Base-by-base conservation (phyloP, 2,113 vertebrate species). In the Epinephelus fuscoguttatus region DNA sequence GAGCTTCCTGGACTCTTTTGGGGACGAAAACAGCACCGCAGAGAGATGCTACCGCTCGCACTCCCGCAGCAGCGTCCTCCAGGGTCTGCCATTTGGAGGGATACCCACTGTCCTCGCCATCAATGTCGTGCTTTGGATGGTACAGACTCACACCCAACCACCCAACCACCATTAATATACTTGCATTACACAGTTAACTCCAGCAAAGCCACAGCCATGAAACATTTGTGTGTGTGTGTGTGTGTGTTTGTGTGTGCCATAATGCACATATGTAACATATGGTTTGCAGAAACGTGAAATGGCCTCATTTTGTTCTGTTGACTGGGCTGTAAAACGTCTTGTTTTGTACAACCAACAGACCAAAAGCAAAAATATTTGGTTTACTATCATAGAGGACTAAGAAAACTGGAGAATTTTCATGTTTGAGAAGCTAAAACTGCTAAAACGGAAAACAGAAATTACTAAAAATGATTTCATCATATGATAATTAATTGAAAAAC, bases 31-130 rank as follows among this genome's bases (percentile, higher is more conserved):
- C 94, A 88, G 92, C 78, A 96, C 97, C 0, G 91, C 61, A 2
- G 94, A 96, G 0, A 94, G 95, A 33, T 99, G 98, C 82, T 99
- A 97, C 88, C 95, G 87, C 0, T 91, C 96, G 1, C 96, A 94
- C 40, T 96, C 97, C 15, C 96, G 40, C 86, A 98, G 95, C 94
- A 97, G 97, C 0, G 98, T 99, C 74, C 96, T 99, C 60, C 96
- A 97, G 89, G 98, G 98, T 2, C 95, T 99, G 90, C 97, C 98
- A 0, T 99, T 99, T 0, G 98, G 98, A 0, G 98, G 98, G 0
- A 94, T 99, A 70, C 98, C 98, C 73, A 99, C 97, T 0, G 98
- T 99, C 67, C 96, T 99, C 0, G 70, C 94, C 87, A 95, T 99
- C 91, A 99, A 99, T 61, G 78, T 97, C 64, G 64, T 96, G 86